These are phyloP conservation scores for Neogale vison DNA, from an alignment of 2,113 vertebrate species.

Conservation along the genomic window DNA sequence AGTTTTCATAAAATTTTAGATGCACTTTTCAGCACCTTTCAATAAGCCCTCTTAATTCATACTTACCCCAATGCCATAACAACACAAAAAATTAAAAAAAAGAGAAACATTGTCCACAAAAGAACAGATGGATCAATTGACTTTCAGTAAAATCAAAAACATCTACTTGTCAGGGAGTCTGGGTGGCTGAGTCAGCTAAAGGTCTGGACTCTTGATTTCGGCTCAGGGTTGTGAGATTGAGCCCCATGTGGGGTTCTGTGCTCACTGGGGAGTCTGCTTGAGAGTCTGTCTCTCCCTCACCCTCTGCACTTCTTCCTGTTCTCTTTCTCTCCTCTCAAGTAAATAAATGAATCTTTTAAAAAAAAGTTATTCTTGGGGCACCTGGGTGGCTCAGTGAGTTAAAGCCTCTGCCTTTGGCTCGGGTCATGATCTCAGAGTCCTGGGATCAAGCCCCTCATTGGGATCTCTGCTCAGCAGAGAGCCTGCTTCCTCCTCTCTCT, in stretches of 20 bases:
- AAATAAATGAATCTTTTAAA: neutral
- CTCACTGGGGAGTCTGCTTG: neutral
- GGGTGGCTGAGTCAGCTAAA: neutral
- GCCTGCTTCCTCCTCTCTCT: too few relatives aligned
- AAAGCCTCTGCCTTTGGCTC: too few relatives aligned
- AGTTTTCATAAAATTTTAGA: neutral
- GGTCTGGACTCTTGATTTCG: neutral
- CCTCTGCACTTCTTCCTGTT: neutral
- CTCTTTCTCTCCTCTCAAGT: neutral
- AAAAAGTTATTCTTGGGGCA: neutral
- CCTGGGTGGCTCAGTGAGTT: too few relatives aligned
- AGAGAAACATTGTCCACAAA: neutral
- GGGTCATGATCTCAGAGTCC: too few relatives aligned
- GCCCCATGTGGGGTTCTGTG: neutral
- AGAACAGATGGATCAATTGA: neutral
- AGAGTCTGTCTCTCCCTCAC: neutral
- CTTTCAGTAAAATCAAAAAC: constrained; percentile 26
- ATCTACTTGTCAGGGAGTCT: neutral
- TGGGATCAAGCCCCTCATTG: too few relatives aligned
- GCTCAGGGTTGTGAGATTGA: neutral
- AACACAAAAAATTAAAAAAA: neutral
- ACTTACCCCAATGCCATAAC: neutral
- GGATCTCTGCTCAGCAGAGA: too few relatives aligned
- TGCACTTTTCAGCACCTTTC: neutral
- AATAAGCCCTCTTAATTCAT: neutral